phyloP scores from a whole-genome alignment of 2,113 vertebrate genomes.

The Chloroceryle aenea region DNA sequence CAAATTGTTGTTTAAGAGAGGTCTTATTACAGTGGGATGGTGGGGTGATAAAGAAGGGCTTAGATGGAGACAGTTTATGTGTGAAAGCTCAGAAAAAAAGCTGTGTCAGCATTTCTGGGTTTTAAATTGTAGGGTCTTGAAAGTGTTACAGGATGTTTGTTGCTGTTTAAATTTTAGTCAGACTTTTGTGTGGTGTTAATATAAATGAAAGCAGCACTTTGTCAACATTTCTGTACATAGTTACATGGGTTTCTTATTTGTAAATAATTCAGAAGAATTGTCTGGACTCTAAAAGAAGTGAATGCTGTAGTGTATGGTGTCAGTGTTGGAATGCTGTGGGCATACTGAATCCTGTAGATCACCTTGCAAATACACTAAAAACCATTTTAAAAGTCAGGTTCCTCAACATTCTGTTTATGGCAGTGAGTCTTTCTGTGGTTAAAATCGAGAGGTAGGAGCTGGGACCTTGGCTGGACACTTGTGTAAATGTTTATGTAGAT shows the following conservation, averaged over 20 bases:
- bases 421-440: background rate
- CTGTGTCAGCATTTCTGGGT: conserved; percentile 17
- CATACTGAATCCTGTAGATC: background rate
- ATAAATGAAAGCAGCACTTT: background rate
- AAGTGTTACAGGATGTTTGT: background rate
- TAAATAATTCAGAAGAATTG: background rate
- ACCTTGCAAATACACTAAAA: background rate
- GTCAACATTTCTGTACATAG: background rate
- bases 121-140: conserved; percentile 13
- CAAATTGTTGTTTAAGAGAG: background rate
- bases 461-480: background rate
- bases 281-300: background rate
- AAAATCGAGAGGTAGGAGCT: background rate
- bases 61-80: background rate
- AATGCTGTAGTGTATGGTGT: background rate
- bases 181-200: background rate
- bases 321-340: background rate
- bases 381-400: background rate
- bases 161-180: background rate
- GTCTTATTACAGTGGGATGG: background rate
- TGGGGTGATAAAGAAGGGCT: background rate
- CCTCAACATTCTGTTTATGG: background rate
- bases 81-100: background rate
- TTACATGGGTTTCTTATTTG: background rate
- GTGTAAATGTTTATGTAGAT: background rate